Evolutionary conservation across 2,113 vertebrate genomes (phyloP).

Genomic region (mouse (Mus musculus)): GRCm39 chr9:55468001-55468500

Average conservation of each 20-base stretch:
- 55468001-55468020: not conserved
- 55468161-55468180: not conserved
- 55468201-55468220: not conserved
- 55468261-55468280: not conserved
- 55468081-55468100: not conserved
- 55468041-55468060: not conserved
- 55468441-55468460: slow-evolving; percentile 54
- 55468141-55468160: not conserved
- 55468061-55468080: not conserved
- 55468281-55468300: not conserved
- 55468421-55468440: slow-evolving; percentile 22
- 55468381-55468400: slow-evolving; percentile 1
- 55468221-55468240: not conserved
- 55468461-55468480: slow-evolving; percentile 51
- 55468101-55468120: not conserved
- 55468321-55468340: not conserved
- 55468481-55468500: slow-evolving; percentile 41
- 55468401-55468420: not conserved
- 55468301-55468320: not conserved
- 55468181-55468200: not conserved
- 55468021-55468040: not conserved
- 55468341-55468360: not conserved
- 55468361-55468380: not conserved
- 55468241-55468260: not conserved
- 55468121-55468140: slow-evolving; percentile 4